Base-by-base conservation (phyloP, 1,140 invertebrate genomes). In the Glossosoma conforme region DNA sequence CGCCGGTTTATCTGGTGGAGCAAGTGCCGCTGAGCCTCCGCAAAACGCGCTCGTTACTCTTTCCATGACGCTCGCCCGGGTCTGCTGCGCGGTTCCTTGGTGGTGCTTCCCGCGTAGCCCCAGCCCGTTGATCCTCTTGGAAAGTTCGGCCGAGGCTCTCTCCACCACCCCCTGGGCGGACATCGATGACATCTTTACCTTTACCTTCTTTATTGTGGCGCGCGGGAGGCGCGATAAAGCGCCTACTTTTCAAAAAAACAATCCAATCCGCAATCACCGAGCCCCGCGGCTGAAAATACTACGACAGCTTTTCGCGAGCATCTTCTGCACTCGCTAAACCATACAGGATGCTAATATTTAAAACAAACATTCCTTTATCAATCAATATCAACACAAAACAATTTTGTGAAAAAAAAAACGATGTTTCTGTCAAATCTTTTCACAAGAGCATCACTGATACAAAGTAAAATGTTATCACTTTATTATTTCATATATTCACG, bases 61-160 rank as follows among this genome's bases (percentile, higher is more conserved):
- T 69, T 91, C 87, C 78, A 90, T 89, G 45, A 90, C 87, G 60
- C 83, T 84, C 11, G 80, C 76, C 63, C 69, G 48, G 59, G 56
- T 42, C 35, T 41, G 42, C 41, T 66, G 66, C 19, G 64, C 66
- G 20, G 67, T 70, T 45, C 77, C 74, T 60, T 71, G 67, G 56
- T 75, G 72, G 64, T 85, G 83, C 61, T 86, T 85, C 51, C 83
- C 78, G 52, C 87, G 78, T 55, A 91, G 73, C 18, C 85, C 85
- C 61, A 91, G 75, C 22, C 88, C 89, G 64, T 89, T 91, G 72
- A 92, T 91, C 57, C 89, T 81, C 62, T 90, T 89, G 44, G 87
- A 86, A 47, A 92, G 71, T 70, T 92, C 89, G 44, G 88, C 88
- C 56, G 88, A 90, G 59, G 89, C 89, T 60, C 89, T 80, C 76